These are phyloP conservation scores for Tachyglossus aculeatus DNA, from an alignment of 2,797 vertebrate species.

Conservation along the genomic window DNA sequence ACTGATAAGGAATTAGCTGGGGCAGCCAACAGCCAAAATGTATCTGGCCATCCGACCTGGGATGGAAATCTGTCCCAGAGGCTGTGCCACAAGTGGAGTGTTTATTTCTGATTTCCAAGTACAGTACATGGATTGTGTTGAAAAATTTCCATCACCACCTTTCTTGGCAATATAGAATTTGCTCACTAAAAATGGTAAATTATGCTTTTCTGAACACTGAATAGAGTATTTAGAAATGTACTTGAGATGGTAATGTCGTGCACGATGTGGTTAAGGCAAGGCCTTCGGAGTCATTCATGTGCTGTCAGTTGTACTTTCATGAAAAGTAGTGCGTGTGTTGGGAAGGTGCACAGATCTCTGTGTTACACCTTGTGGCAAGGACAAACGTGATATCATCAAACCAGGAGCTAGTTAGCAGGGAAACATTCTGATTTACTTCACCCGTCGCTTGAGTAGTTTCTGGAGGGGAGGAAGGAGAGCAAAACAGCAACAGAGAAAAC, in stretches of 20 bases:
- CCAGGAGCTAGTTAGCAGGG: not conserved
- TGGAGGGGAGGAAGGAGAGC: no score
- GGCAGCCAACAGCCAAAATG: not conserved
- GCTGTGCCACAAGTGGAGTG: not conserved
- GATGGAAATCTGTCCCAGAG: not conserved
- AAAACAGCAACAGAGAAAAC: no score
- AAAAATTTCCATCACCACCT: not conserved
- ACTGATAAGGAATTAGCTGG: not conserved
- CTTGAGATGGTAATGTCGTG: not conserved
- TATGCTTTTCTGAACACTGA: not conserved
- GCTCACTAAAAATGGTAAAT: not conserved
- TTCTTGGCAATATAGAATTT: not conserved
- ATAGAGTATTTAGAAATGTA: not conserved
- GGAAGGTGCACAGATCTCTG: not conserved
- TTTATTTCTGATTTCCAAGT: not conserved
- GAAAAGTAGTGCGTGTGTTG: no score
- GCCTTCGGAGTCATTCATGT: not conserved
- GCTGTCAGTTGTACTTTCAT: not conserved
- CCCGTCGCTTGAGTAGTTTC: not conserved
- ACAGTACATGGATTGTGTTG: not conserved
- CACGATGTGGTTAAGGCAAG: not conserved
- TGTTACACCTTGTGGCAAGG: not conserved
- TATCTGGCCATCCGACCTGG: not conserved
- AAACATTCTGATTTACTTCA: not conserved
- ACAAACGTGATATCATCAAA: not conserved